Evolutionary conservation across 2,113 vertebrate genomes (phyloP).

Genomic region (Podarcis cretensis): DNA sequence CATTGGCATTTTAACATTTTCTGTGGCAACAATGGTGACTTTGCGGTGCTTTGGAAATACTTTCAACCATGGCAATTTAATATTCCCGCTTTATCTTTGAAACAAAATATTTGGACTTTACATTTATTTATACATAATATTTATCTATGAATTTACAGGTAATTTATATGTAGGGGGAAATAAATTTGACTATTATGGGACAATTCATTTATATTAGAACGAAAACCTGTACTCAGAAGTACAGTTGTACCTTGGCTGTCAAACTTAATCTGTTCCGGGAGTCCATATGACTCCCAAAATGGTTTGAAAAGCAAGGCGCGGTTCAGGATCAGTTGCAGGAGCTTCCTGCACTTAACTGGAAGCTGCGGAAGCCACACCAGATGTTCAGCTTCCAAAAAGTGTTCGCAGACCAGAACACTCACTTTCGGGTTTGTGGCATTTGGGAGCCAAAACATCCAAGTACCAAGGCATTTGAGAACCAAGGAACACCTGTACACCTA

Average conservation of each 20-base stretch:
- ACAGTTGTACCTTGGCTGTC: not conserved
- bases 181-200: not conserved
- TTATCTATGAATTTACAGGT: not conserved
- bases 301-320: too few relatives aligned
- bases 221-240: not conserved
- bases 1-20: slow-evolving; percentile 25
- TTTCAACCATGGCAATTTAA: not conserved
- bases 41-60: slow-evolving; percentile 46
- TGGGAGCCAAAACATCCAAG: too few relatives aligned
- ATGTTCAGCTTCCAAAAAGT: too few relatives aligned
- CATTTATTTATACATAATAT: too few relatives aligned
- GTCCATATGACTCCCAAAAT: too few relatives aligned
- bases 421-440: too few relatives aligned
- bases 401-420: too few relatives aligned
- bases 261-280: too few relatives aligned
- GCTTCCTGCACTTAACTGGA: too few relatives aligned
- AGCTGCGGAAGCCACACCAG: too few relatives aligned
- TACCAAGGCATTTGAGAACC: too few relatives aligned
- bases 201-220: not conserved
- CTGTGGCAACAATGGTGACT: slow-evolving; percentile 42
- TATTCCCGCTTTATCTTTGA: slow-evolving; percentile 23
- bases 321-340: too few relatives aligned
- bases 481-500: not conserved
- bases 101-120: not conserved
- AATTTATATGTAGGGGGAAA: not conserved